A percentile compares a stretch with the other conserved stretches of the same genome.
phyloP scores from a whole-genome alignment of 2,113 vertebrate species.

The Saimiri boliviensis region DNA sequence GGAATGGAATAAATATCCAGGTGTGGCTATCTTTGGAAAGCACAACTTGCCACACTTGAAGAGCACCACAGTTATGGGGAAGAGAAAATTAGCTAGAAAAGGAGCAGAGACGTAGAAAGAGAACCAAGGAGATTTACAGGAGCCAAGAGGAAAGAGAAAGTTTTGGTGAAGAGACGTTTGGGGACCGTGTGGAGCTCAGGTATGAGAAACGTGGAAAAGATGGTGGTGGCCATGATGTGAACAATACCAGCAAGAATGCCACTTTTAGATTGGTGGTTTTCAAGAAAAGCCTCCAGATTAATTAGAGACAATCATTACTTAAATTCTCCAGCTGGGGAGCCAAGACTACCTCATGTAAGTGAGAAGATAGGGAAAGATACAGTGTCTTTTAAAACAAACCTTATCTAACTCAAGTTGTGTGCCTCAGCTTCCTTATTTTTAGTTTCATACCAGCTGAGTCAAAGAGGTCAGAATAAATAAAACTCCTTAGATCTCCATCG shows the following conservation, averaged over 20 bases:
- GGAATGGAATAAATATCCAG: not conserved
- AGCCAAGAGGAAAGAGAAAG: not conserved
- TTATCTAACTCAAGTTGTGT: not conserved
- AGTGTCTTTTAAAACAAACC: not conserved
- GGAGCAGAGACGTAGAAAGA: not conserved
- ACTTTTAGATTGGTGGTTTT: not conserved
- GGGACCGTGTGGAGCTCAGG: not conserved
- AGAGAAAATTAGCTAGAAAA: not conserved
- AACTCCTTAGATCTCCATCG: not conserved
- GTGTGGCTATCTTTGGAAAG: not conserved
- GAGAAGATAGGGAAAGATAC: not conserved
- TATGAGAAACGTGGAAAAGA: not conserved
- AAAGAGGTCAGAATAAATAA: not conserved
- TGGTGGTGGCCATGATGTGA: accelerated
- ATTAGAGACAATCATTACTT: not conserved
- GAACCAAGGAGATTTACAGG: not conserved
- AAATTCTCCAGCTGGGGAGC: not conserved
- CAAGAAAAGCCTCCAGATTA: not conserved
- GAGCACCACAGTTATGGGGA: not conserved
- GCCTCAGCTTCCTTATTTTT: not conserved
- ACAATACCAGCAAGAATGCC: not conserved
- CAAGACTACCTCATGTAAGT: not conserved
- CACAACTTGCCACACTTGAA: not conserved
- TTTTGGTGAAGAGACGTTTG: too few relatives aligned
- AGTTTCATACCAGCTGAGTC: not conserved